Conservation (phyloP, 2,797 vertebrate species). For the Anisognathus igniventris region DNA sequence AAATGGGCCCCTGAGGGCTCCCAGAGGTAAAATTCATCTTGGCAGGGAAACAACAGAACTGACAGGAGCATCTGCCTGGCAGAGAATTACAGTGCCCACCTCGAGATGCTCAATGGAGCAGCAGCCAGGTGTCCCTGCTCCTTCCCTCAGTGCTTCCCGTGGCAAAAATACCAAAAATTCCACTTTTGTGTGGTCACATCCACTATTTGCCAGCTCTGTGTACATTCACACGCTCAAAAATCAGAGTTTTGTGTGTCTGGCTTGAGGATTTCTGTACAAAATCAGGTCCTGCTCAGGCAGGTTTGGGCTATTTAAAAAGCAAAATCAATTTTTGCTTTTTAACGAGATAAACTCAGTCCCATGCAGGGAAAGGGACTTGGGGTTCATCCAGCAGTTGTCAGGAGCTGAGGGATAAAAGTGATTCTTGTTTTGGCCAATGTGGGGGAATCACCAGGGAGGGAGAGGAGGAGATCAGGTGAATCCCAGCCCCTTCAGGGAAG, state of each 20-base stretch:
- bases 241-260: accelerated
- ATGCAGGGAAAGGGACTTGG: neutral
- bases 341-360: neutral
- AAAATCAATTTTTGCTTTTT: neutral
- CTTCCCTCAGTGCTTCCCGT: neutral
- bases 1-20: conserved; percentile 54
- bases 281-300: neutral
- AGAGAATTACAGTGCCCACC: neutral
- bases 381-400: neutral
- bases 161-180: accelerated
- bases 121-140: neutral
- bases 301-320: neutral
- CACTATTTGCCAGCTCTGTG: accelerated
- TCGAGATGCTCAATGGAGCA: neutral
- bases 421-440: neutral
- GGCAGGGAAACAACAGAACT: conserved; percentile 41
- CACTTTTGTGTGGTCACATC: neutral
- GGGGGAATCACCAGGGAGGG: neutral
- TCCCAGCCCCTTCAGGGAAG: neutral
- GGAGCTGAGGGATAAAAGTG: neutral
- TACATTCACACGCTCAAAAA: accelerated
- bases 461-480: neutral
- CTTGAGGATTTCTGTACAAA: neutral
- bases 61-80: conserved; percentile 30
- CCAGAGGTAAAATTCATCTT: conserved; percentile 35